These are phyloP conservation scores for Ormyrus labotus DNA, from an alignment of 2,888 invertebrate genomes.

Conservation along the genomic window DNA sequence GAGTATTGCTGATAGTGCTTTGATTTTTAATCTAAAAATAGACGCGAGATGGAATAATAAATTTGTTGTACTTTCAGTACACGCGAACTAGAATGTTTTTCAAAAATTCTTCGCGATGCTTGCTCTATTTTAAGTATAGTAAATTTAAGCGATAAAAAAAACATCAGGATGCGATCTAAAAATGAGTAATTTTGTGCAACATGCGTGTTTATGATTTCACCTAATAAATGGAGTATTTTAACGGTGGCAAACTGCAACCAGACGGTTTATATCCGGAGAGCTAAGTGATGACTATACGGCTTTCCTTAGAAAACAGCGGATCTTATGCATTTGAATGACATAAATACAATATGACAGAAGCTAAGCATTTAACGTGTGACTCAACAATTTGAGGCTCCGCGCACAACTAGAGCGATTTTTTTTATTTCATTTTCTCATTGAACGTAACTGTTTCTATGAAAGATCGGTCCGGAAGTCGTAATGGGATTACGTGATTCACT, in stretches of 20 bases:
- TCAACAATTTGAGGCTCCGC: constrained; percentile 10
- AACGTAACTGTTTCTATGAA: no score
- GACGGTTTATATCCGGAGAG: constrained; percentile 23
- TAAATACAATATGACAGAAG: constrained; percentile 34
- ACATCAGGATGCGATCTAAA: constrained; percentile 12
- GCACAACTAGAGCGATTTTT: no score
- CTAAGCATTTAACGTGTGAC: constrained; percentile 1
- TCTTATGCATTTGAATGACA: constrained; percentile 31
- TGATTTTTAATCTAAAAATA: neutral
- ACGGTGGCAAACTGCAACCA: constrained; percentile 19
- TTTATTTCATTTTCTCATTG: no score
- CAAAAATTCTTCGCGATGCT: no score
- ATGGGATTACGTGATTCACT: no score
- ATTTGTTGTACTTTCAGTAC: no score
- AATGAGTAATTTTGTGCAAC: constrained; percentile 17
- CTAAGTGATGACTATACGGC: constrained; percentile 40
- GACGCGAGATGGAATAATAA: no score
- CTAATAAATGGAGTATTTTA: constrained; percentile 14
- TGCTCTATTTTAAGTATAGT: no score
- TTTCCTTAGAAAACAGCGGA: constrained; percentile 28
- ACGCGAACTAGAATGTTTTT: no score
- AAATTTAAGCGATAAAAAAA: neutral
- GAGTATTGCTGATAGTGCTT: no score
- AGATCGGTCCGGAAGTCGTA: no score
- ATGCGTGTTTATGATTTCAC: constrained; percentile 28